phyloP scores from a whole-genome alignment of 37 sponge, comb jelly and placozoan species.

The Haliclona indistincta region DNA sequence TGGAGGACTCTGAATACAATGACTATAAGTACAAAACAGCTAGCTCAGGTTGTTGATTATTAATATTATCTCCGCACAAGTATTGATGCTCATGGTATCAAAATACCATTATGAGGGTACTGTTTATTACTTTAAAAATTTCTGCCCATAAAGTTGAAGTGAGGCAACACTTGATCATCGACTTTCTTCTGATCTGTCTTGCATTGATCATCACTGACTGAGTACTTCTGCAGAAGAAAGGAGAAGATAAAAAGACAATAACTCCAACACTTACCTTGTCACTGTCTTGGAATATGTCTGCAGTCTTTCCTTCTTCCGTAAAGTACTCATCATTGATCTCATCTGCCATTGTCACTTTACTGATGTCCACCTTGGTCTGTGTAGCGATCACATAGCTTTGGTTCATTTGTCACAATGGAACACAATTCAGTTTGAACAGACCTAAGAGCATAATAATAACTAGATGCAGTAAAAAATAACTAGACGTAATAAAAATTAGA shows the following conservation, averaged over 20 bases:
- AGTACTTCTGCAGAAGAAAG: conserved; percentile 37
- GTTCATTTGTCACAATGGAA: conserved; percentile 90
- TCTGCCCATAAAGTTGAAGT: conserved; percentile 77
- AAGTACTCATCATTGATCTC: conserved; percentile 79
- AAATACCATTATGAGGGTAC: conserved; percentile 93
- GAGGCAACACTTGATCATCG: conserved; percentile 66
- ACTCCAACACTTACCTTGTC: conserved; percentile 40
- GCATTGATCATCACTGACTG: conserved; percentile 69
- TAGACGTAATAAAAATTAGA: no score
- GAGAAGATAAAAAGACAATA: background rate
- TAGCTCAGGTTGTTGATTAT: no score
- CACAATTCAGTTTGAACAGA: conserved; percentile 88
- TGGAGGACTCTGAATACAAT: no score
- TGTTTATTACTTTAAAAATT: conserved; percentile 85
- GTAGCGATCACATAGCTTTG: conserved; percentile 98
- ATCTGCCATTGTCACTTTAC: conserved; percentile 63
- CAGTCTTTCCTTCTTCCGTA: conserved; percentile 41
- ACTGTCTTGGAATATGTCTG: conserved; percentile 71
- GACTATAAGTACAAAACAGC: no score
- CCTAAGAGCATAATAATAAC: conserved; percentile 66
- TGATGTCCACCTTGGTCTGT: conserved; percentile 80
- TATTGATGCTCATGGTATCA: no score
- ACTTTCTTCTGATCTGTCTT: conserved; percentile 84
- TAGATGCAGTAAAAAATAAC: no score
- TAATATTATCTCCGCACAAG: no score